Conservation (phyloP, 2,113 vertebrate genomes). For the Dasyprocta punctata region DNA sequence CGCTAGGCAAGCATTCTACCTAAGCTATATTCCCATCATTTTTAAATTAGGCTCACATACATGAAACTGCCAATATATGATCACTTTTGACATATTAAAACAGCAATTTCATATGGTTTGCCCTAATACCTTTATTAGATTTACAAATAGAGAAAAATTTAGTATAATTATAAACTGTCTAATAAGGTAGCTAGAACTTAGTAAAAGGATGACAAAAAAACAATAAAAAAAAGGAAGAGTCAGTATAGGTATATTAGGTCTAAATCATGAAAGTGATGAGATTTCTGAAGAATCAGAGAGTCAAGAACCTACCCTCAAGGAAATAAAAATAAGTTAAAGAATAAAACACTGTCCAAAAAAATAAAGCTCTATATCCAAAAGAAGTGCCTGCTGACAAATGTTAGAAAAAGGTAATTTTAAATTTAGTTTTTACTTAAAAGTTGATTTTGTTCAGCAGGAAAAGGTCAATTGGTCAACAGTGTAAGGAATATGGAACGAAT, state of each 20-base stretch:
- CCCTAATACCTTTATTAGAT: conserved; percentile 1
- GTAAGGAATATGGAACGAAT: neutral
- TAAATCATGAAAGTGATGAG: conserved; percentile 19
- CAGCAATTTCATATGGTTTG: neutral
- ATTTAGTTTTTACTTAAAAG: conserved; percentile 52
- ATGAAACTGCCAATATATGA: conserved; percentile 10
- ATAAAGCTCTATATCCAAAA: conserved; percentile 7
- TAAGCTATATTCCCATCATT: neutral
- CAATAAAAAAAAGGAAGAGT: conserved; percentile 11
- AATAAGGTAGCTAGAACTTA: conserved; percentile 21
- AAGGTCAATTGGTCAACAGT: neutral
- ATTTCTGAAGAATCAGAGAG: neutral
- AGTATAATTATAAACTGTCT: neutral
- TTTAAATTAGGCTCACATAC: conserved; percentile 28
- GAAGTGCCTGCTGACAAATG: neutral
- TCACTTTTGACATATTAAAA: conserved; percentile 33
- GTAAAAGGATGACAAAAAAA: neutral
- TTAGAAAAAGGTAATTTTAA: conserved; percentile 39
- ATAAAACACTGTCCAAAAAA: conserved; percentile 33
- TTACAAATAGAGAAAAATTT: neutral
- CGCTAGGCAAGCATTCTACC: neutral
- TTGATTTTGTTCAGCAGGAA: neutral
- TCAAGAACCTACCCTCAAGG: neutral
- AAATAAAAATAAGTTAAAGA: conserved; percentile 37
- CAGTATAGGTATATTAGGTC: neutral